phyloP scores from a whole-genome alignment of 2,888 invertebrate species.

The Caenorhabditis sp. region DNA sequence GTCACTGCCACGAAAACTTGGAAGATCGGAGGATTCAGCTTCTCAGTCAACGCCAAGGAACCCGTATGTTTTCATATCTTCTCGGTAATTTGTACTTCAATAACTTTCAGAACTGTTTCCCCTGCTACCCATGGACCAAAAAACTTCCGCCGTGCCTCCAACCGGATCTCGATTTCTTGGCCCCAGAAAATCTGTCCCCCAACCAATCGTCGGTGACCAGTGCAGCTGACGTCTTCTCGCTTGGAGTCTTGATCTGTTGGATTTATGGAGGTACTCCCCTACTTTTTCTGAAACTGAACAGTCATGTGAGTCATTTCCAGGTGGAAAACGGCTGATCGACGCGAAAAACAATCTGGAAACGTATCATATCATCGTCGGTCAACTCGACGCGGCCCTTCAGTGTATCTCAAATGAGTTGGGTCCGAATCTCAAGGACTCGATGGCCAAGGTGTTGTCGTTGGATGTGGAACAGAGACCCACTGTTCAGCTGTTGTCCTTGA shows the following conservation, averaged over 20 bases:
- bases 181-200: slow-evolving; percentile 92
- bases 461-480: slow-evolving; percentile 92
- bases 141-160: slow-evolving; percentile 94
- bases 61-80: no score
- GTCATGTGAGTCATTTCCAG: slow-evolving; percentile 75
- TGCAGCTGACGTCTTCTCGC: slow-evolving; percentile 95
- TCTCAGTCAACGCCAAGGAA: slow-evolving; percentile 85
- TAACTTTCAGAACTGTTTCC: slow-evolving; percentile 88
- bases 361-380: slow-evolving; percentile 93
- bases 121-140: slow-evolving; percentile 93
- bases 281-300: not conserved
- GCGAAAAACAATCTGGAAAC: slow-evolving; percentile 92
- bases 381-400: slow-evolving; percentile 79
- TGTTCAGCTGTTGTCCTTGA: slow-evolving; percentile 92
- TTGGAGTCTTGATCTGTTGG: slow-evolving; percentile 95
- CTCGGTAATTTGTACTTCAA: not conserved
- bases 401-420: slow-evolving; percentile 88
- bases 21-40: slow-evolving; percentile 96
- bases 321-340: slow-evolving; percentile 92
- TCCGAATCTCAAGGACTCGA: slow-evolving; percentile 83
- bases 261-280: slow-evolving; percentile 89
- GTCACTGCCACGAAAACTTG: slow-evolving; percentile 95
- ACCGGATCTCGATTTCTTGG: slow-evolving; percentile 94
- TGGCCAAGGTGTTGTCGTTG: slow-evolving; percentile 77
- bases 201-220: slow-evolving; percentile 86